Evolutionary conservation across 2,113 vertebrate genomes (phyloP), one percentile per base, ranked within the genome.

Genomic region (Typhlomys cinereus): DNA sequence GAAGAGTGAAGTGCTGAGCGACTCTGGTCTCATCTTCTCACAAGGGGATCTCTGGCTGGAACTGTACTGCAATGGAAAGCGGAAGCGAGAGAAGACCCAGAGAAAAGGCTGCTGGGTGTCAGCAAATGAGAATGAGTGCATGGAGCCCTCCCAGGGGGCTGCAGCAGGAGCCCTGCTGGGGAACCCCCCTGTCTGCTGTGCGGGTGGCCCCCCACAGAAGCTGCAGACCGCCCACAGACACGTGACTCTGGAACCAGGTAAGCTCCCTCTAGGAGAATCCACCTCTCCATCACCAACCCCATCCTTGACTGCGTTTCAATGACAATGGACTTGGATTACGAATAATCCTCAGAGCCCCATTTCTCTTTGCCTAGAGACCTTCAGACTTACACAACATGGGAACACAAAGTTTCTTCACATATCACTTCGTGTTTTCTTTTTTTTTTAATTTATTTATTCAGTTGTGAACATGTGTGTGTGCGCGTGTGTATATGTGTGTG

Each of bases 31-130:
- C 84, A 95, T 97, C 25, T 96, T 97, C 71, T 97, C 95, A 13
- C 98, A 97, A 89, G 98, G 99, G 94, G 97, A 97, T 80, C 97
- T 99, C 41, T 98, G 98, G 98, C 96, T 98, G 62, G 99, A 99
- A 25, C 97, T 98, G 21, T 99, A 99, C 27, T 99, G 99, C 36
- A 98, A 99, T 71, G 99, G 99, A 31, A 97, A 98, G 69, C 99
- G 99, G 99, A 99, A 99, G 83, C 95, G 97, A 85, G 96, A 98
- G 54, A 97, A 81, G 0, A 50, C 99, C 92, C 97, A 78, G 61
- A 99, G 98, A 96, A 97, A 96, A 46, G 98, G 98, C 61, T 94
- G 96, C 0, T 2, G 97, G 54, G 71, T 98, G 88, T 98, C 97
- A 11, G 98, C 98, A 12, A 96, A 95, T 4, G 86, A 99, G 95